Base-by-base conservation (phyloP, 2,113 vertebrate genomes). In the Gorsachius goisagi region DNA sequence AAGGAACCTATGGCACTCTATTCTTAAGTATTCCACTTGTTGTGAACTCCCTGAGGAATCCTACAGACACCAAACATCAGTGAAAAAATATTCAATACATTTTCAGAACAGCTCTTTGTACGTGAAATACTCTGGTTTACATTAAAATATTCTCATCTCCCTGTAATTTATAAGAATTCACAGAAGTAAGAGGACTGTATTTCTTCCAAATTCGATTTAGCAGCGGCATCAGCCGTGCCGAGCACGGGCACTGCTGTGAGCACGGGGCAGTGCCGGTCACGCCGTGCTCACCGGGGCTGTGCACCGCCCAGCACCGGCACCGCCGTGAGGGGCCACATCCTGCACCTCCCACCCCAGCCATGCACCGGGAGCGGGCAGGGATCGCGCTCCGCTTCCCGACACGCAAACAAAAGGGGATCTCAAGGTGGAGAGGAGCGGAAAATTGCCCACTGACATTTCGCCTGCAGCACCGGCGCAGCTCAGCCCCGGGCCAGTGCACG, bases 11-110 rank as follows among this genome's bases (percentile, higher is more conserved):
- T 97, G 97, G 92, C 95, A 97, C 97, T 95, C 91, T 95, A 95
- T 93, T 96, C 97, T 97, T 97, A 97, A 97, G 97, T 97, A 98
- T 98, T 98, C 97, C 94, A 97, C 98, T 98, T 97, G 97, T 98
- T 98, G 98, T 96, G 78, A 98, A 97, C 95, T 97, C 98, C 98
- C 98, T 0, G 9, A 96, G 97, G 98, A 98, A 90, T 60, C 95
- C 93, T 91, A 97, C 96, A 94, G 80, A 97, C 95, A 96, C 96
- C 94, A 93, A 95, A 96, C 95, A 96, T 94, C 97, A 94, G 95
- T 97, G 94, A 88, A 94, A 89, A 93, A 62, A 91, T 94, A 95
- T 95, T 97, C 97, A 90, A 80, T 79, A 92, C 80, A 28, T 92
- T 96, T 97, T 96, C 96, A 88, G 97, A 96, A 96, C 89, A 66